Evolutionary conservation across 2,888 invertebrate species (phyloP).

Genomic region (Abrostola tripartita): DNA sequence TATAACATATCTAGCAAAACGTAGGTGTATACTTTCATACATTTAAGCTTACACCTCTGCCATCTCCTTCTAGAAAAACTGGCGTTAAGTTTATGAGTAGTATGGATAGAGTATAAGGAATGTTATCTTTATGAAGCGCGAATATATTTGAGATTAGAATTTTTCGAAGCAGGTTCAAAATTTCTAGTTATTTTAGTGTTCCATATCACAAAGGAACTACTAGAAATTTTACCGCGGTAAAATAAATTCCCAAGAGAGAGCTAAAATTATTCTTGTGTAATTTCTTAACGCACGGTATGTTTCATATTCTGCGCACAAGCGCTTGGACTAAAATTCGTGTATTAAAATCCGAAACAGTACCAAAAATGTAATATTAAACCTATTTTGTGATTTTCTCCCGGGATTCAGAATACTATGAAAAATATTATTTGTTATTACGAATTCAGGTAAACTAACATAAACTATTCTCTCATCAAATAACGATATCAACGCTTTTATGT

Average conservation of each 20-base stretch:
- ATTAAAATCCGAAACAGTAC: constrained; percentile 17
- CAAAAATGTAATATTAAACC: constrained; percentile 1
- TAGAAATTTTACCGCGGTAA: constrained; percentile 26
- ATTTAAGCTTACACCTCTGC: no score
- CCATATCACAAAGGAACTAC: constrained; percentile 31
- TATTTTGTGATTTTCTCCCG: not conserved
- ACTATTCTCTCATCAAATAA: no score
- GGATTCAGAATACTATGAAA: not conserved
- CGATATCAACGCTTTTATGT: no score
- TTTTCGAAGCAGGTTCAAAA: constrained; percentile 22
- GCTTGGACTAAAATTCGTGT: constrained; percentile 18
- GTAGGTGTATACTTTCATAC: no score
- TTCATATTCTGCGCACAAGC: constrained; percentile 26
- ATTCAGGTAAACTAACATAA: no score
- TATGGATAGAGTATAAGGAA: not conserved
- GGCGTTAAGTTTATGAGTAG: no score
- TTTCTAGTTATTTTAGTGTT: constrained; percentile 34
- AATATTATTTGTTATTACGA: no score
- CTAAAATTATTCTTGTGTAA: constrained; percentile 50
- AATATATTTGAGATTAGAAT: constrained; percentile 18
- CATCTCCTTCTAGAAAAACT: no score
- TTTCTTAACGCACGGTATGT: constrained; percentile 39
- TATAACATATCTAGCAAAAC: no score
- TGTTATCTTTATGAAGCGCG: not conserved
- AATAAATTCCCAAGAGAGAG: constrained; percentile 38